Evolutionary conservation across 2,113 vertebrate species (phyloP).

Genomic region (Vulpes vulpes): DNA sequence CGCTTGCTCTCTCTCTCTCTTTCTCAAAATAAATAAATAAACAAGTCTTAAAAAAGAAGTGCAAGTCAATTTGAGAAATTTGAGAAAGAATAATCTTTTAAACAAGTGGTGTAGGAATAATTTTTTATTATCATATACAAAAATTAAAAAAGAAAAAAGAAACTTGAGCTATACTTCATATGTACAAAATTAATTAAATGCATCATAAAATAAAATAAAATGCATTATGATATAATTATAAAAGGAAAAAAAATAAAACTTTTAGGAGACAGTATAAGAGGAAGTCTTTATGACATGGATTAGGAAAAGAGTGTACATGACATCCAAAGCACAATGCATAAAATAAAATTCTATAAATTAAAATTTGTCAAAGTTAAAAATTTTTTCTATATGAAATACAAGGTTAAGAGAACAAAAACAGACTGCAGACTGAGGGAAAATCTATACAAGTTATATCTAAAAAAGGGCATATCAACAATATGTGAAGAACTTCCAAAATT

Average conservation of each 20-base stretch:
- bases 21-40: neutral
- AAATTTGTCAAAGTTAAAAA: neutral
- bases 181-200: neutral
- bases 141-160: neutral
- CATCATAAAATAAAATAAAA: neutral
- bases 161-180: neutral
- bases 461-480: neutral
- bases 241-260: neutral
- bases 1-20: neutral
- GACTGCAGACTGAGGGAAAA: neutral
- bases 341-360: neutral
- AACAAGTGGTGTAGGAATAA: neutral
- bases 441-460: neutral
- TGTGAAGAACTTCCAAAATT: neutral
- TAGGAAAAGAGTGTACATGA: neutral
- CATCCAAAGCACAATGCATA: neutral
- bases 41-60: neutral
- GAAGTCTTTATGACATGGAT: neutral
- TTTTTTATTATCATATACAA: neutral
- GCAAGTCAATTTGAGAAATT: neutral
- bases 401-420: neutral
- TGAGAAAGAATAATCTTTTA: neutral
- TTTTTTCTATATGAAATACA: neutral
- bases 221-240: neutral
- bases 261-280: neutral